These are phyloP conservation scores for Muraenolepis orangiensis DNA, from an alignment of 2,797 vertebrate species.

Conservation along the genomic window DNA sequence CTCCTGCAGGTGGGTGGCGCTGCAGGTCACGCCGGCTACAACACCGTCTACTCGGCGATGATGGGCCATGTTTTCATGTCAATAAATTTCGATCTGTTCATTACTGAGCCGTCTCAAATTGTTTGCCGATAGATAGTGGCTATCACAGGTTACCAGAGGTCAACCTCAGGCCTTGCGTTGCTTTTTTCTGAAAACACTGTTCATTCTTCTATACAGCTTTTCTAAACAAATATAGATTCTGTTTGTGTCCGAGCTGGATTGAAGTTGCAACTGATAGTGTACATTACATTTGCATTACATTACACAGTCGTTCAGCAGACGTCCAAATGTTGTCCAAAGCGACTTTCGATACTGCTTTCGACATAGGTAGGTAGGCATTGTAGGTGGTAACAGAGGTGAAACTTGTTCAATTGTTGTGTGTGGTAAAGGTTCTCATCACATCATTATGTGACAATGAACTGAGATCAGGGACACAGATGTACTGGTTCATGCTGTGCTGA, in stretches of 20 bases:
- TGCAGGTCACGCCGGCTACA: background rate
- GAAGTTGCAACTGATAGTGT: too few species aligned
- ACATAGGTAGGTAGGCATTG: too few species aligned
- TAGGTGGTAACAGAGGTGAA: too few species aligned
- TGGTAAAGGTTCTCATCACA: background rate
- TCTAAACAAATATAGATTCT: background rate
- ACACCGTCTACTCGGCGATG: background rate
- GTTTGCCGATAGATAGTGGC: background rate
- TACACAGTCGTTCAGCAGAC: too few species aligned
- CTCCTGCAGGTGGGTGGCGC: conserved; percentile 64
- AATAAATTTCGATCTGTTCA: background rate
- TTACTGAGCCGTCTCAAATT: background rate
- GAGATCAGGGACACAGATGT: background rate
- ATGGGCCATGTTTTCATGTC: too few species aligned
- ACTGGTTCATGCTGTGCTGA: background rate
- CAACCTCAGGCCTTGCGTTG: background rate
- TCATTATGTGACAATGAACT: background rate
- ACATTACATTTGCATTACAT: too few species aligned
- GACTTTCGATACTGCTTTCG: too few species aligned
- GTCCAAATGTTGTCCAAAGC: too few species aligned
- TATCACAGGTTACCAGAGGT: background rate
- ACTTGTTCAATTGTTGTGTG: too few species aligned
- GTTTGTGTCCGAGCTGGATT: too few species aligned
- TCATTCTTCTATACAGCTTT: background rate
- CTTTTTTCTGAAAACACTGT: background rate